Evolutionary conservation across 2,888 invertebrate species (phyloP), one percentile per base, ranked within the genome.

Genomic region (Drosophila anceps): DNA sequence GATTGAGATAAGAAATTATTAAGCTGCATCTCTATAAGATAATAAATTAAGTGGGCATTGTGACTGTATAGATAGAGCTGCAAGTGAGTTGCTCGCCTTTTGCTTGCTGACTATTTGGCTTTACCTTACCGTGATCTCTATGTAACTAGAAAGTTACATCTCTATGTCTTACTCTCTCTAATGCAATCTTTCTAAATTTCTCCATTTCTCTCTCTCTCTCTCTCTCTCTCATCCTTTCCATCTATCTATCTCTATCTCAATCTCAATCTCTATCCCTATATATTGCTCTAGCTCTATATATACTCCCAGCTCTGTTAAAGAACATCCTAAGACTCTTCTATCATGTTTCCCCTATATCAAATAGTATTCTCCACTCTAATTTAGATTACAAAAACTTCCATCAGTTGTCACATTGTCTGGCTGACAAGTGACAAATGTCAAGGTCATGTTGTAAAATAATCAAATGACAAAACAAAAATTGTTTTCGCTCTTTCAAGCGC

Each of bases 401-500:
- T n/a, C 53, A 27, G 18, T 18, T 54, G 54, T 54, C 43, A 15
- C 37, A 53, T 50, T 50, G 29, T 18, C 53, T 18, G 61, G 53
- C 24, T 61, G 48, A n/a, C 15, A 66, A 61, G 10, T 20, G 15
- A 31, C 66, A 78, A 82, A 79, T 84, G 87, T 83, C 83, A 83
- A 86, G 87, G 87, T 77, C 72, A 61, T 59, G 62, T 46, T 41
- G 24, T 53, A 62, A 64, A 68, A 68, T 41, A 57, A 53, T 58
- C 41, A 43, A 73, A 54, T 48, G 46, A 51, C 50, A 73, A 74
- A 64, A 31, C 48, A 39, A 37, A 33, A 48, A 60, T 50, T 5
- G 46, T 69, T 71, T 74, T 79, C 44, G 76, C 54, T 71, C 66
- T 79, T 82, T 82, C 82, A 80, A 84, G 75, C 86, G 64, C 67